phyloP scores from a whole-genome alignment of 2,113 vertebrate genomes.

The Cebidichthys violaceus region DNA sequence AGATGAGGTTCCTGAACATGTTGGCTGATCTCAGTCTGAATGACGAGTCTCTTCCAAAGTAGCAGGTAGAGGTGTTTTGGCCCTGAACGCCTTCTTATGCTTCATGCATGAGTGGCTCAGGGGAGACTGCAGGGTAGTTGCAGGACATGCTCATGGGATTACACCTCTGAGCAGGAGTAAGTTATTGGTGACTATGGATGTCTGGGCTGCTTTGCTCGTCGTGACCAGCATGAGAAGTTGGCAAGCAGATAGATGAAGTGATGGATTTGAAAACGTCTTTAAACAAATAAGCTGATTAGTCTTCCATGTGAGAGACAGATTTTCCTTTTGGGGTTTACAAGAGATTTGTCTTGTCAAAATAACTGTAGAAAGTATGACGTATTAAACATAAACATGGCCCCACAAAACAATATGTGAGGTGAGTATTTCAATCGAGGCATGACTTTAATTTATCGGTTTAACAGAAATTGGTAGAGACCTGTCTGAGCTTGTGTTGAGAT shows the following conservation, averaged over 20 bases:
- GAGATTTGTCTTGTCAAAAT: slow-evolving; percentile 14
- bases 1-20: slow-evolving; percentile 8
- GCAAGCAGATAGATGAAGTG: slow-evolving; percentile 35
- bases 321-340: slow-evolving; percentile 15
- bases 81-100: neutral
- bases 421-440: neutral
- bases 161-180: slow-evolving; percentile 22
- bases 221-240: slow-evolving; percentile 27
- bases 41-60: neutral
- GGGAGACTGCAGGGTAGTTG: slow-evolving; percentile 8
- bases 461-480: slow-evolving; percentile 71
- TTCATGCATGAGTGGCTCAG: slow-evolving; percentile 12
- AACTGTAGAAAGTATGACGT: neutral
- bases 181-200: slow-evolving; percentile 13
- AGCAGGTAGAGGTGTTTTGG: neutral
- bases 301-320: slow-evolving; percentile 8
- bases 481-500: slow-evolving; percentile 72
- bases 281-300: slow-evolving; percentile 22
- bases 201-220: slow-evolving; percentile 18
- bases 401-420: neutral
- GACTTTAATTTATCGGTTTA: neutral
- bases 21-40: neutral
- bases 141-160: slow-evolving; percentile 7
- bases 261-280: slow-evolving; percentile 9
- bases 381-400: slow-evolving; percentile 4